A percentile compares a stretch with the other conserved stretches of the same genome.
phyloP scores from a whole-genome alignment of 1,140 invertebrate species.

The Megalonaias nervosa region DNA sequence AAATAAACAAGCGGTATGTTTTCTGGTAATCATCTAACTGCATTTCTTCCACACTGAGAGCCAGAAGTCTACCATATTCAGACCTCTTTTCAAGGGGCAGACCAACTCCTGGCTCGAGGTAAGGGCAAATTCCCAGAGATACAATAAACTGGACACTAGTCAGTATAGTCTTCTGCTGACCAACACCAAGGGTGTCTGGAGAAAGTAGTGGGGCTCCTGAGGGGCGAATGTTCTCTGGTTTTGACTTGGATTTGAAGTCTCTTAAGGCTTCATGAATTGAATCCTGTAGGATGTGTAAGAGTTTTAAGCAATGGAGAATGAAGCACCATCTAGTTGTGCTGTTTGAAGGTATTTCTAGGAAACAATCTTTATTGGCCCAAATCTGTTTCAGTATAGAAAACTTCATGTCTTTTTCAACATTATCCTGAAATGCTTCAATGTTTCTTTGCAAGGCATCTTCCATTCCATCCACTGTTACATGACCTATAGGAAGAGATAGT shows the following conservation, averaged over 20 bases:
- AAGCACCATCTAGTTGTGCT: slow-evolving; percentile 15
- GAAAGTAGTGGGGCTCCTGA: slow-evolving; percentile 29
- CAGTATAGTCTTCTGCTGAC: slow-evolving; percentile 64
- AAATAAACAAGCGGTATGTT: slow-evolving; percentile 29
- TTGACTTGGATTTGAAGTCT: neutral
- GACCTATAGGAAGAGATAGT: too few species aligned
- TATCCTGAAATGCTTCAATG: too few species aligned
- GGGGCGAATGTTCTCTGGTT: neutral
- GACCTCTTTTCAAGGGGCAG: slow-evolving; percentile 69
- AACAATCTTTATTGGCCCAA: too few species aligned
- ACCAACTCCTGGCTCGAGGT: slow-evolving; percentile 78
- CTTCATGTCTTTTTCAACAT: too few species aligned
- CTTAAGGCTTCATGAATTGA: slow-evolving; percentile 5
- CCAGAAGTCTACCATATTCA: slow-evolving; percentile 38
- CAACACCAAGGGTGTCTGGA: slow-evolving; percentile 63
- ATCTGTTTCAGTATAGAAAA: too few species aligned
- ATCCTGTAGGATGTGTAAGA: slow-evolving; percentile 11
- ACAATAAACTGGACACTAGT: slow-evolving; percentile 75
- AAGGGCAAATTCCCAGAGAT: slow-evolving; percentile 78
- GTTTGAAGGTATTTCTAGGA: neutral
- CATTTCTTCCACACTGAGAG: neutral
- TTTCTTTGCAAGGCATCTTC: too few species aligned
- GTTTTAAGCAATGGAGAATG: slow-evolving; percentile 24
- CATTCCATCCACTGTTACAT: too few species aligned
- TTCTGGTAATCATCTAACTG: neutral